Percentiles rank a stretch among this genome's conserved stretches.
Conservation (phyloP, 2,888 invertebrate genomes). For the Tortricodes alternella region DNA sequence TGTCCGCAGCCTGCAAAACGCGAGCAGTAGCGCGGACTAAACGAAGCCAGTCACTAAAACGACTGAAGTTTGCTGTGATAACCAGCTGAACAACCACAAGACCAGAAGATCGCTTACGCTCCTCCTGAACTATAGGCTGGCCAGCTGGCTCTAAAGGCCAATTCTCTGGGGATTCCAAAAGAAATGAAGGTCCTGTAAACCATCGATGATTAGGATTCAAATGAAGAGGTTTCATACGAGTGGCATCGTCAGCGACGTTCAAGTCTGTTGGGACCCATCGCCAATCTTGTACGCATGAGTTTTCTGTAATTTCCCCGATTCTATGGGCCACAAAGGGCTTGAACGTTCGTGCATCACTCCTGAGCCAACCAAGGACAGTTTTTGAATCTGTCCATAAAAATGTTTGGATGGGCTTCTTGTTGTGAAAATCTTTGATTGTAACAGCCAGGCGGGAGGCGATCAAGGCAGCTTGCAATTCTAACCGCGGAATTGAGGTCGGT, state of each 20-base stretch:
- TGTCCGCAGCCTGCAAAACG: neutral
- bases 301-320: no score
- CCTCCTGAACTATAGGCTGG: neutral
- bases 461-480: no score
- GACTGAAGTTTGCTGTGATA: neutral
- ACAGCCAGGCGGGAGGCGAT: no score
- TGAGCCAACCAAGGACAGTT: conserved; percentile 38
- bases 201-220: neutral
- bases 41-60: neutral
- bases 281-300: no score
- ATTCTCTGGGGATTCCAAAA: neutral
- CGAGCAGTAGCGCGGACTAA: no score
- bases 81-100: conserved; percentile 5
- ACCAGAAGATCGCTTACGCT: neutral
- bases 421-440: no score
- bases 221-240: neutral
- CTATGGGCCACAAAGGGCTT: conserved; percentile 37
- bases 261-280: no score
- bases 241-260: conserved; percentile 17
- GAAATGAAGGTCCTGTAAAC: neutral
- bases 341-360: conserved; percentile 37
- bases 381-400: no score
- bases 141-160: conserved; percentile 5
- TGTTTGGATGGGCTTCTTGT: no score
- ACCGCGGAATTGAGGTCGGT: no score